Evolutionary conservation across 2,797 vertebrate genomes (phyloP).

Genomic region (Tangara arthus): DNA sequence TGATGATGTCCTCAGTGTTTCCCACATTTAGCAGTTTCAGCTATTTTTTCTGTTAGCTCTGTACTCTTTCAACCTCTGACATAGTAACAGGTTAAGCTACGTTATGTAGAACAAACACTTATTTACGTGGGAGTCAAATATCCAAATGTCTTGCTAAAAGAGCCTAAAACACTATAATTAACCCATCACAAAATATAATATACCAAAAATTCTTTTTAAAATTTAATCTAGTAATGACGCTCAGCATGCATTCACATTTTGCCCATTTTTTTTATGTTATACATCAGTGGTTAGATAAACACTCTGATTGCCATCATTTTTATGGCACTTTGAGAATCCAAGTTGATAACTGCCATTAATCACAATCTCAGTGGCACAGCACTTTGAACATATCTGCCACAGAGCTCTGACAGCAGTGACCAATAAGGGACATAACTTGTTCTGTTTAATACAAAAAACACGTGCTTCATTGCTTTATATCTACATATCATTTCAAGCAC

Average conservation of each 20-base stretch:
- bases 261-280: background rate
- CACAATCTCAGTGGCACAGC: background rate
- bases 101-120: background rate
- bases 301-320: slow-evolving; percentile 40
- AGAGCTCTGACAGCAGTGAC: background rate
- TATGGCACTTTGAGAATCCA: slow-evolving; percentile 9
- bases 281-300: slow-evolving; percentile 38
- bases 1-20: background rate
- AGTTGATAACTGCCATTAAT: slow-evolving; percentile 45
- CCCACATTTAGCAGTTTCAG: background rate
- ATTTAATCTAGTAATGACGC: slow-evolving; percentile 5
- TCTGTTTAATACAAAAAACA: background rate
- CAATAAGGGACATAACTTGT: background rate
- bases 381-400: background rate
- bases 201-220: slow-evolving; percentile 16
- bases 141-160: background rate
- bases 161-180: slow-evolving; percentile 18
- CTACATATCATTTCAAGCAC: background rate
- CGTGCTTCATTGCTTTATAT: background rate
- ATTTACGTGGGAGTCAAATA: background rate
- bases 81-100: background rate
- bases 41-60: background rate
- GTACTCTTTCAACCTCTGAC: background rate
- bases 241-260: slow-evolving; percentile 37
- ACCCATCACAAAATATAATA: background rate